These are phyloP conservation scores for Atherix ibis DNA, from an alignment of 2,888 invertebrate species.

Conservation along the genomic window DNA sequence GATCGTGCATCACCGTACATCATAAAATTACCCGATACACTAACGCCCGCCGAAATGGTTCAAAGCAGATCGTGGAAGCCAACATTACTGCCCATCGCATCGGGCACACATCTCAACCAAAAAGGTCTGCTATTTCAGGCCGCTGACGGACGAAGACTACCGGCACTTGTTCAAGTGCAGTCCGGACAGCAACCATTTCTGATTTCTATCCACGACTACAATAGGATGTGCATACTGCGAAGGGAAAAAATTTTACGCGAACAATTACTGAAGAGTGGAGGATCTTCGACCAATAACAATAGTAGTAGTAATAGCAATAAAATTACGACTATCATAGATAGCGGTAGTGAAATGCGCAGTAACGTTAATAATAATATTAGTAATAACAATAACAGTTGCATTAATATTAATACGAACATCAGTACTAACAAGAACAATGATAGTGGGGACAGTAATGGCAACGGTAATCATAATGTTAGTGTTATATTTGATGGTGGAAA, in stretches of 20 bases:
- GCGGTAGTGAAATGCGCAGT: too few relatives aligned
- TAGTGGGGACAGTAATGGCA: conserved; percentile 8
- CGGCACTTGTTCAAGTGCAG: conserved; percentile 55
- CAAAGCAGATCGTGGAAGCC: conserved; percentile 53
- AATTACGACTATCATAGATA: too few relatives aligned
- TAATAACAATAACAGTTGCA: too few relatives aligned
- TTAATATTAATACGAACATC: too few relatives aligned
- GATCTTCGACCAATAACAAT: conserved; percentile 1
- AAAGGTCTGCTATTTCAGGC: conserved; percentile 36
- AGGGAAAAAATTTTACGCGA: conserved; percentile 48
- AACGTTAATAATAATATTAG: too few relatives aligned
- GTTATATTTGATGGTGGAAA: not conserved
- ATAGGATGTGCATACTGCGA: conserved; percentile 59
- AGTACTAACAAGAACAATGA: conserved; percentile 13
- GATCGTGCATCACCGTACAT: conserved; percentile 18
- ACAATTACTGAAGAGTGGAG: conserved; percentile 30
- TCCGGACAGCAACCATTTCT: conserved; percentile 66
- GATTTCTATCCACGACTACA: conserved; percentile 62
- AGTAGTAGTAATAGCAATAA: not conserved
- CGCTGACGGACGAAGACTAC: conserved; percentile 41
- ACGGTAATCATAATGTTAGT: conserved; percentile 2
- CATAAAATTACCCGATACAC: conserved; percentile 26
- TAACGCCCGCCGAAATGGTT: conserved; percentile 31
- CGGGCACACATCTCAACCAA: conserved; percentile 24
- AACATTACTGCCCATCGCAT: conserved; percentile 49